Conservation (phyloP, 2,113 vertebrate genomes). For the Crotalus helleri region DNA sequence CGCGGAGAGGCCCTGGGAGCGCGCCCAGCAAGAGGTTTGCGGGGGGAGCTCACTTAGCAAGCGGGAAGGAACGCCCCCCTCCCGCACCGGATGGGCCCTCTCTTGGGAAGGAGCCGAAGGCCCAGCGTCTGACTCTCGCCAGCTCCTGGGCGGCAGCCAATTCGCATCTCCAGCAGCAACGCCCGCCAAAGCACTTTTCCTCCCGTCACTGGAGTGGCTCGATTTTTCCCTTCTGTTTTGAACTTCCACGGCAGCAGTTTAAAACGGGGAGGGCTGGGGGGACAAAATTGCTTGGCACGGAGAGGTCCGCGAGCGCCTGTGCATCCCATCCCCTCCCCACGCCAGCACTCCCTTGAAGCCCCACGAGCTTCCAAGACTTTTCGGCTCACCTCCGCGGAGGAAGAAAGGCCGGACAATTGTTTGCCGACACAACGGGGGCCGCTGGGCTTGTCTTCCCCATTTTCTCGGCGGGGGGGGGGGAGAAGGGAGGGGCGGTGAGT, state of each 20-base stretch:
- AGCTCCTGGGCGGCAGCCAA: background rate
- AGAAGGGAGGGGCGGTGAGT: constrained; percentile 20
- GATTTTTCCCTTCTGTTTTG: background rate
- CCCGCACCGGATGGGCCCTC: background rate
- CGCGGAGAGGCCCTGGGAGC: constrained; percentile 35
- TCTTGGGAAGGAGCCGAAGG: background rate
- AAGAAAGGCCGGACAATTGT: constrained; percentile 35
- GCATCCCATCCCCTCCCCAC: background rate
- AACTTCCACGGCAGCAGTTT: background rate
- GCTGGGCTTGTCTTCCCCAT: constrained; percentile 35
- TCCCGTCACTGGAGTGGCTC: background rate
- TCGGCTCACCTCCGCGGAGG: constrained; percentile 40
- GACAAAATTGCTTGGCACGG: background rate
- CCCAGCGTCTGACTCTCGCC: background rate
- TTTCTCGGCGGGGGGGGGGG: background rate
- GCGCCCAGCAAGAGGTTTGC: constrained; percentile 18
- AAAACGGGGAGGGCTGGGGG: background rate
- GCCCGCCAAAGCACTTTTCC: background rate
- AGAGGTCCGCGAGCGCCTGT: background rate
- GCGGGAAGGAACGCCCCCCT: background rate
- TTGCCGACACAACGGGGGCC: constrained; percentile 42
- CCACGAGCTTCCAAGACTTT: constrained; percentile 38
- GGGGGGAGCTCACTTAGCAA: background rate
- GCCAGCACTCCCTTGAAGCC: background rate
- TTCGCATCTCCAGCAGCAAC: background rate